phyloP scores from a whole-genome alignment of 2,113 vertebrate species.

The Riparia riparia region DNA sequence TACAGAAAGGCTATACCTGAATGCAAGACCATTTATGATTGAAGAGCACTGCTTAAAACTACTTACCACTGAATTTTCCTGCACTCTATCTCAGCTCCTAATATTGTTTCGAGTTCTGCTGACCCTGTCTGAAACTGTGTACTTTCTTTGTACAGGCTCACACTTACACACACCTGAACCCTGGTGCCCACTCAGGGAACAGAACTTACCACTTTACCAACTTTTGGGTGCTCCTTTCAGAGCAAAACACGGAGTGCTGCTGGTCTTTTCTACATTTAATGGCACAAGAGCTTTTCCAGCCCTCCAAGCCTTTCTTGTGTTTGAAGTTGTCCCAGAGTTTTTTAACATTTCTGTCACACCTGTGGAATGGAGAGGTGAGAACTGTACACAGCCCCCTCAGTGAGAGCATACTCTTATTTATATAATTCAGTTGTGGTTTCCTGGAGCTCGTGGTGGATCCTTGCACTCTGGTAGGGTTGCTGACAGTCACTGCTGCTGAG shows the following conservation, averaged over 20 bases:
- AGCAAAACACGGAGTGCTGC: rapidly evolving
- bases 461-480: neutral
- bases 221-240: neutral
- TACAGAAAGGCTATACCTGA: neutral
- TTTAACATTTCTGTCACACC: neutral
- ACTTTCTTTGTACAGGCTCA: neutral
- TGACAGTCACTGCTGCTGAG: neutral
- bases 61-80: neutral
- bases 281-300: neutral
- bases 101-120: neutral
- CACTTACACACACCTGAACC: rapidly evolving
- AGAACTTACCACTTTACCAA: rapidly evolving
- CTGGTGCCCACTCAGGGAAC: neutral
- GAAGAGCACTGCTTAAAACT: neutral
- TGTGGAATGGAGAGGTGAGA: neutral
- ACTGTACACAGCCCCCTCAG: neutral
- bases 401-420: neutral
- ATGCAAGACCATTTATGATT: neutral
- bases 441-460: neutral
- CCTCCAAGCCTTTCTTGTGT: neutral
- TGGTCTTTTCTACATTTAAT: neutral
- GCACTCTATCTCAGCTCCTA: neutral
- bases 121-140: neutral
- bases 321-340: neutral
- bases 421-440: neutral